These are phyloP conservation scores for Tachypleus tridentatus DNA, from an alignment of 1,140 invertebrate genomes.

Conservation along the genomic window DNA sequence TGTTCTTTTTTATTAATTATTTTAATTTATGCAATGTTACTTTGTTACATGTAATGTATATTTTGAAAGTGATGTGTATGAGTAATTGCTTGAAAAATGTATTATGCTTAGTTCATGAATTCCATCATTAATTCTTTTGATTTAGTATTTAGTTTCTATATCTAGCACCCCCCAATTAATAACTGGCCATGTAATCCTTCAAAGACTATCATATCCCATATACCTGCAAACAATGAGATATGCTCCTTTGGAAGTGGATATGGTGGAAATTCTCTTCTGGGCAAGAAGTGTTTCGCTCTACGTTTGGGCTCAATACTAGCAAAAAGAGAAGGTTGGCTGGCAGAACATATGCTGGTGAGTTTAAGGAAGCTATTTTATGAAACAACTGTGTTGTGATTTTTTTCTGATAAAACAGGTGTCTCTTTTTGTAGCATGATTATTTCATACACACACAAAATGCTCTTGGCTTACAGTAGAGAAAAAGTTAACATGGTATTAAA, in stretches of 20 bases:
- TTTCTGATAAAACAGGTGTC: constrained; percentile 1
- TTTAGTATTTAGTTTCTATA: constrained; percentile 11
- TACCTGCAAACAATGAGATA: constrained; percentile 64
- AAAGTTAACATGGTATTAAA: too few species aligned
- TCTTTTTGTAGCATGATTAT: constrained; percentile 7
- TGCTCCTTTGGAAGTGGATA: constrained; percentile 92
- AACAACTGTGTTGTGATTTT: too few species aligned
- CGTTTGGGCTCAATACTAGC: constrained; percentile 92
- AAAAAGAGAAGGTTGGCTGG: constrained; percentile 89
- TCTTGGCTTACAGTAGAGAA: too few species aligned
- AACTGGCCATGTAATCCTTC: constrained; percentile 97
- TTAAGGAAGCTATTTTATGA: too few species aligned
- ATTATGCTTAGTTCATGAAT: too few species aligned
- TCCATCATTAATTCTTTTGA: too few species aligned
- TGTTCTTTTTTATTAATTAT: too few species aligned
- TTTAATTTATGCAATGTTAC: too few species aligned
- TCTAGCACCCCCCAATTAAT: constrained; percentile 40
- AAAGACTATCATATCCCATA: constrained; percentile 35
- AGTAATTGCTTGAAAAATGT: too few species aligned
- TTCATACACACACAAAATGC: too few species aligned
- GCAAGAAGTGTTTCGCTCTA: constrained; percentile 98
- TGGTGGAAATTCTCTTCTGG: constrained; percentile 95
- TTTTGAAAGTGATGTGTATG: too few species aligned
- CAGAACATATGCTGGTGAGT: constrained; percentile 91
- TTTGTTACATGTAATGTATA: too few species aligned